Evolutionary conservation across 2,797 vertebrate genomes (phyloP).

Genomic region (Salmo trutta): DNA sequence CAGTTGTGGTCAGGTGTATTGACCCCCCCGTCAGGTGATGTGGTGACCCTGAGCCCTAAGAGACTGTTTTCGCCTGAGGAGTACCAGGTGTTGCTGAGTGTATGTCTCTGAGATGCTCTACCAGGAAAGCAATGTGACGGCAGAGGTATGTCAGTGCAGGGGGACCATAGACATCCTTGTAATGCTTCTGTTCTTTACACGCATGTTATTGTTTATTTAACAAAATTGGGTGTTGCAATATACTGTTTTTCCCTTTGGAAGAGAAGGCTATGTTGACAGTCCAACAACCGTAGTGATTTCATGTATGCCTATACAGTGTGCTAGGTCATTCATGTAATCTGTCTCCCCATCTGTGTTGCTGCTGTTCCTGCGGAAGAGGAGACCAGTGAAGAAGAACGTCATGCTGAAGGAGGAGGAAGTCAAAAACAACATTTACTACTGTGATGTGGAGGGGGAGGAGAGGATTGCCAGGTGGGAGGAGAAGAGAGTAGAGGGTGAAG

Average conservation of each 20-base stretch:
- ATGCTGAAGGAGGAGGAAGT: slow-evolving; percentile 3
- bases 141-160: neutral
- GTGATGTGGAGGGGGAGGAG: slow-evolving; percentile 15
- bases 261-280: no score
- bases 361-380: slow-evolving; percentile 5
- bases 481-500: neutral
- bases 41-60: neutral
- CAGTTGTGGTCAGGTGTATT: no score
- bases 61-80: neutral
- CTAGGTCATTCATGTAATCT: neutral
- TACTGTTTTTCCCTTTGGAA: no score
- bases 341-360: neutral
- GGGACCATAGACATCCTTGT: neutral
- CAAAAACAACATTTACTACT: slow-evolving; percentile 4
- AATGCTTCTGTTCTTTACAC: neutral
- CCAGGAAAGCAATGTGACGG: neutral
- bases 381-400: neutral
- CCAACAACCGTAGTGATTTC: neutral
- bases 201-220: no score
- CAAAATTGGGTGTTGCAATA: no score
- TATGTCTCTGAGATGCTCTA: neutral
- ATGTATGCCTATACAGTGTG: neutral
- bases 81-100: neutral
- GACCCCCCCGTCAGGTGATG: neutral
- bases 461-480: slow-evolving; percentile 13